phyloP scores from a whole-genome alignment of 2,888 invertebrate genomes.

The Ectemnius cavifrons region DNA sequence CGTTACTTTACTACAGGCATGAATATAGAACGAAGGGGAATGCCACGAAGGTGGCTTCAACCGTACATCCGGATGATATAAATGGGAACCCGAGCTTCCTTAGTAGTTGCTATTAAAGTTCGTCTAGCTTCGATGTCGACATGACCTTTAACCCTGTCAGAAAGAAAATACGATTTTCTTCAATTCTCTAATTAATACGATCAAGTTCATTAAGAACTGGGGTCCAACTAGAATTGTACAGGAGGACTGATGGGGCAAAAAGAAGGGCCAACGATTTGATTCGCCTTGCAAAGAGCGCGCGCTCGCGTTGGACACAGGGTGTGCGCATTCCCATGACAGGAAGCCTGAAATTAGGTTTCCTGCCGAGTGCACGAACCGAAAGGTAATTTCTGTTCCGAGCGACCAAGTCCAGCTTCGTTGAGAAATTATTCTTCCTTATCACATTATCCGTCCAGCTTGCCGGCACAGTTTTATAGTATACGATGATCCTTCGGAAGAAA shows the following conservation, averaged over 20 bases:
- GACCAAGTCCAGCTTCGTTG: conserved; percentile 41
- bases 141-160: conserved; percentile 4
- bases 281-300: too few species aligned
- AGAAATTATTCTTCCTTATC: conserved; percentile 55
- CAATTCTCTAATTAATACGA: too few species aligned
- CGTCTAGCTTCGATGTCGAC: conserved; percentile 30
- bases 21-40: conserved; percentile 65
- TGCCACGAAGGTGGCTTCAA: conserved; percentile 63
- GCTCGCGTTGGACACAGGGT: conserved; percentile 36
- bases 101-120: conserved; percentile 41
- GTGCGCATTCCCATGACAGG: conserved; percentile 64
- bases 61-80: conserved; percentile 65
- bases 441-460: conserved; percentile 24
- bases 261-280: too few species aligned
- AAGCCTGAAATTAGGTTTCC: conserved; percentile 69
- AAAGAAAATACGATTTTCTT: too few species aligned
- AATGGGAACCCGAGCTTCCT: conserved; percentile 61
- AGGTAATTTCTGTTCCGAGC: conserved; percentile 59
- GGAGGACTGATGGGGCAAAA: too few species aligned
- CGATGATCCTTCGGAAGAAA: conserved; percentile 27
- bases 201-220: too few species aligned
- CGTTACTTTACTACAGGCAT: conserved; percentile 56
- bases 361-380: conserved; percentile 64
- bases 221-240: too few species aligned
- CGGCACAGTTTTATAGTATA: conserved; percentile 29